phyloP scores from a whole-genome alignment of 2,797 vertebrate species.

The Sebastiscus tertius region DNA sequence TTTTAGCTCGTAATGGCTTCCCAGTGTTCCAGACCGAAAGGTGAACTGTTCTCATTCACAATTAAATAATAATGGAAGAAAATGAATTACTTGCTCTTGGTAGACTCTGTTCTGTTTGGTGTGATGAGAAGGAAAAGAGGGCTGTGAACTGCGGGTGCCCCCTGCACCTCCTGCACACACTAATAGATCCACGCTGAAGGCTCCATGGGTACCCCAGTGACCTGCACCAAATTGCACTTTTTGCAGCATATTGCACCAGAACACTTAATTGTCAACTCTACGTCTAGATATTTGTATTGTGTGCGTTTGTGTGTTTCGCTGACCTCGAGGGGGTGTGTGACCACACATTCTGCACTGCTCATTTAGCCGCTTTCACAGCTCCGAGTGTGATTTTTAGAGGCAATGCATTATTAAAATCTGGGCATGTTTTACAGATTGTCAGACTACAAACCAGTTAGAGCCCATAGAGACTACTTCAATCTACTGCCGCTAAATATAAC shows the following conservation, averaged over 20 bases:
- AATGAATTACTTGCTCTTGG: not conserved
- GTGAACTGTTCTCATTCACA: slow-evolving; percentile 10
- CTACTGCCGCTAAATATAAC: slow-evolving; percentile 22
- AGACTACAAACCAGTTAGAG: slow-evolving; percentile 24
- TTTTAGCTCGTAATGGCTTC: not conserved
- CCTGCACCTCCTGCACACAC: slow-evolving; percentile 3
- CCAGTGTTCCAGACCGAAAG: not conserved
- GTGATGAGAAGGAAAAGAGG: slow-evolving; percentile 34
- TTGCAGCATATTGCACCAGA: slow-evolving; percentile 32
- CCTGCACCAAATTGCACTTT: slow-evolving; percentile 39
- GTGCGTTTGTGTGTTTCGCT: not conserved
- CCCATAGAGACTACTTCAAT: slow-evolving; percentile 5
- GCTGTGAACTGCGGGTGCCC: slow-evolving; percentile 22
- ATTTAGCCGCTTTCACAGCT: slow-evolving; percentile 11
- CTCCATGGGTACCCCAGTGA: slow-evolving; percentile 17
- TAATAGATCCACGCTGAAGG: slow-evolving; percentile 26
- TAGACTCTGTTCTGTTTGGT: not conserved
- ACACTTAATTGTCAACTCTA: slow-evolving; percentile 21
- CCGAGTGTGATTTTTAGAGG: slow-evolving; percentile 20
- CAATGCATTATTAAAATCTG: slow-evolving; percentile 41
- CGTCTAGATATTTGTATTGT: not conserved
- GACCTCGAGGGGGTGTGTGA: slow-evolving; percentile 24
- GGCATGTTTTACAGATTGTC: slow-evolving; percentile 37
- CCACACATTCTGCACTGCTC: slow-evolving; percentile 11
- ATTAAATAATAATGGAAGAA: slow-evolving; percentile 17